Evolutionary conservation across 2,113 vertebrate species (phyloP).

Genomic region (Felis chaus): DNA sequence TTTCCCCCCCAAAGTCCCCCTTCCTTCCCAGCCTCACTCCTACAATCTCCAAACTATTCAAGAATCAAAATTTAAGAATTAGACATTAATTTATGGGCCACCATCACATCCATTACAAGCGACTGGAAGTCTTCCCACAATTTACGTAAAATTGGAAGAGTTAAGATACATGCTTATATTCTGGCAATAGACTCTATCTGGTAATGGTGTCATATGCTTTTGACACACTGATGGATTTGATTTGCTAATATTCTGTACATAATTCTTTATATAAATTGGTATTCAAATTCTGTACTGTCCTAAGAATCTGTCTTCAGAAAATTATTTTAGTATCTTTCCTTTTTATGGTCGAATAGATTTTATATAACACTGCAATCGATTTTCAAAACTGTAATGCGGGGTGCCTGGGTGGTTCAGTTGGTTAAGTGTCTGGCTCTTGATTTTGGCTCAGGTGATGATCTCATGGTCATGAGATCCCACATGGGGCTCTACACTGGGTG

Average conservation of each 20-base stretch:
- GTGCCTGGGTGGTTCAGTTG: too few relatives aligned
- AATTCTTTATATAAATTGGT: not conserved
- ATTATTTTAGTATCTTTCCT: not conserved
- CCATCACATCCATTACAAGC: not conserved
- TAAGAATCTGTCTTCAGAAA: not conserved
- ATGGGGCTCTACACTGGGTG: too few relatives aligned
- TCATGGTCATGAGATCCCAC: too few relatives aligned
- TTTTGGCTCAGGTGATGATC: too few relatives aligned
- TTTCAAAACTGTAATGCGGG: not conserved
- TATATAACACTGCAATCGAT: not conserved
- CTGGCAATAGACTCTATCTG: not conserved
- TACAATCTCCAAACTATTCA: not conserved
- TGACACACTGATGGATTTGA: not conserved
- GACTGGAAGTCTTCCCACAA: not conserved
- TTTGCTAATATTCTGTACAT: not conserved
- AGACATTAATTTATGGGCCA: not conserved
- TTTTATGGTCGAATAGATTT: not conserved
- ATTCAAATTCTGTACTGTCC: not conserved
- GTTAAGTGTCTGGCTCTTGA: too few relatives aligned
- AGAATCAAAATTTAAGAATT: not conserved
- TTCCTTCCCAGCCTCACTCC: not conserved
- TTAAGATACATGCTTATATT: not conserved
- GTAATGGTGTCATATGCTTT: not conserved
- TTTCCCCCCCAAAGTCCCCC: too few relatives aligned
- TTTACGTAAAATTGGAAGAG: not conserved